Percentiles rank a stretch among this genome's conserved stretches.
Evolutionary conservation across 2,113 vertebrate genomes (phyloP).

Genomic region (Chionis minor): DNA sequence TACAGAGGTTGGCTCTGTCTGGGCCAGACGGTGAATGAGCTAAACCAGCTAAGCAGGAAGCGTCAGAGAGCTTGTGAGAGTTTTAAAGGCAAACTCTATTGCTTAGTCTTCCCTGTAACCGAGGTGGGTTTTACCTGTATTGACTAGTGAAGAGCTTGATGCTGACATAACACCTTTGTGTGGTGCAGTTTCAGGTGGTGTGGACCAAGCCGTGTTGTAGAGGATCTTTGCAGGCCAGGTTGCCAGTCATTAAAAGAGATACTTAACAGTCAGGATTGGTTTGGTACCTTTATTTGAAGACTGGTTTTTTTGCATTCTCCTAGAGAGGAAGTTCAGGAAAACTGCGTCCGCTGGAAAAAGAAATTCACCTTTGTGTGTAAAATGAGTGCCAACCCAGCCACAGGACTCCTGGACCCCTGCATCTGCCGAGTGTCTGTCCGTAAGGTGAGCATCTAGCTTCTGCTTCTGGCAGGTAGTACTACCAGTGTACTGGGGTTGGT

Average conservation of each 20-base stretch:
- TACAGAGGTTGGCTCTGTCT: background rate
- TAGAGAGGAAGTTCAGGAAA: slow-evolving; percentile 94
- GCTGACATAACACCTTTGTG: background rate
- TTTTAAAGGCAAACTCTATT: background rate
- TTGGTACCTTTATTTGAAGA: background rate
- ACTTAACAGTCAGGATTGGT: background rate
- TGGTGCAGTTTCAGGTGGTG: background rate
- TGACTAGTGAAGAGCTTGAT: background rate
- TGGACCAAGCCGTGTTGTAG: background rate
- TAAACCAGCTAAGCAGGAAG: slow-evolving; percentile 39
- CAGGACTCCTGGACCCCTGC: slow-evolving; percentile 93
- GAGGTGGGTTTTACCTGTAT: background rate
- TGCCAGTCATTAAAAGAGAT: background rate
- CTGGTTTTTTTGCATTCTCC: background rate
- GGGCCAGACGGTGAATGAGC: background rate
- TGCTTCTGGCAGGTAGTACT: background rate
- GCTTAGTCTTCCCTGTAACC: background rate
- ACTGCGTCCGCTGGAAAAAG: slow-evolving; percentile 96
- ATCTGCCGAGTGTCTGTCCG: slow-evolving; percentile 94
- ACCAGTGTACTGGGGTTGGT: background rate
- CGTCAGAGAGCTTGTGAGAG: background rate
- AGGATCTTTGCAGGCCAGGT: background rate
- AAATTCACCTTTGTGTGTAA: slow-evolving; percentile 95
- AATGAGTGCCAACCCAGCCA: slow-evolving; percentile 95
- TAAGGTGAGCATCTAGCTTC: slow-evolving; percentile 78